Base-by-base conservation (phyloP, 1,140 invertebrate genomes). In the Zelostemma sp. region DNA sequence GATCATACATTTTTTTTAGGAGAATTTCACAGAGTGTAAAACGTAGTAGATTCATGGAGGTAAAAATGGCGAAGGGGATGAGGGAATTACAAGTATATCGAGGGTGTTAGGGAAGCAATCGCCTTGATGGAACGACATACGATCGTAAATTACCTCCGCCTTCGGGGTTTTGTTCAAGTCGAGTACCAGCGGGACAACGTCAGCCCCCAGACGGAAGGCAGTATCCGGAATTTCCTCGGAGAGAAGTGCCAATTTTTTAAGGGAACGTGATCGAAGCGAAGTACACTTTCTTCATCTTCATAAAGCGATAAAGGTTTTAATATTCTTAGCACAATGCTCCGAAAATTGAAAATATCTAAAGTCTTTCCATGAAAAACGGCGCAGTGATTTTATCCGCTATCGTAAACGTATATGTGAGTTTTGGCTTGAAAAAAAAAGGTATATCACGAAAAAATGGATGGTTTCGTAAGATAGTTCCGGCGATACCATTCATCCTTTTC, bases 401-500 rank as follows among this genome's bases (percentile, higher is more conserved):
- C 38, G 63, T 68, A 63, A 70, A 63, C 49, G 67, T 60, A 69
- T 69, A 69, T 69, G 60, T 60, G 64, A 64, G 67, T 69, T 69
- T 64, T 70, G 61, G 57, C 53, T 57, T 60, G 60, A 25, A 61
- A 47, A 45, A 65, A 2, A 66, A 63, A 51, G 66, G 63, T 59
- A 48, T 53, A 38, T 57, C 6, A 12, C 46, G 31, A 71, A 71
- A 71, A 66, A 71, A 66, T 66, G 59, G 38, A 72, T 63, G 63
- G 63, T 45, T 60, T 59, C 56, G 59, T 50, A 56, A 67, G 68
- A 67, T 67, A 67, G 63, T 67, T 64, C 57, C 63, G 28, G 63
- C 68, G 68, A 71, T 71, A 67, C 68, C 59, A 71, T 71, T 71
- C 63, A 71, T 71, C 66, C 68, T 70, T 65, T 70, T 62, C 38